Base-by-base conservation (phyloP, 2,888 invertebrate species). In the Athalia cordata region DNA sequence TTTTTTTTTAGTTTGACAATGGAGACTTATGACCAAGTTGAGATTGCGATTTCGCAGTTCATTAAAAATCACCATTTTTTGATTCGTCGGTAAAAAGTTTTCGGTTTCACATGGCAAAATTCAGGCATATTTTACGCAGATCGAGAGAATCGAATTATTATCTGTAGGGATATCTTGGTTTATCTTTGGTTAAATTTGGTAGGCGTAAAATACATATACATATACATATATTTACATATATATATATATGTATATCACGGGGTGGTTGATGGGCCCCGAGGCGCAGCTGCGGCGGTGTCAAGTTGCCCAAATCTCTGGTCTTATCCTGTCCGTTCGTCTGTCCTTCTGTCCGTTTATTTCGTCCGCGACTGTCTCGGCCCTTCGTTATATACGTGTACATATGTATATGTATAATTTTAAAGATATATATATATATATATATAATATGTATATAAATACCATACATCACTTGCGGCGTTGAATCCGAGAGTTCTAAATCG, bases 281-380 rank as follows among this genome's bases (percentile, higher is more conserved):
- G 80, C 83, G 75, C 86, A 86, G 86, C 84, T 87, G 86, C 68
- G 77, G 68, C 61, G 79, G 87, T 85, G 82, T 87, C 83, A 66
- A 77, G 82, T 87, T 86, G 83, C 86, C 78, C 74, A 83, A 85
- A 84, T 84, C 85, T 84, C 82, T 75, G 82, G 80, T 82, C 84
- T 83, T 78, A 79, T 82, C 82, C 82, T 78, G 80, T 81, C 79
- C 59, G 76, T 78, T 8, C 45, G 70, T 50, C 45, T 4, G 57
- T 70, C 57, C 13, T 29, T 68, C 45, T 43, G 64, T 64, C 3
- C 45, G 65, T 47, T 3, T 66, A 66, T 4, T 49, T 66, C 43
- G 64, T 64, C 52, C 43, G 29, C 29, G 72, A 52, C 75, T 75
- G 62, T 75, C 62, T 75, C 75, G 50, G 75, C 29, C 75, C 75